Percentiles rank a stretch among this genome's conserved stretches.
Evolutionary conservation across 2,888 invertebrate species (phyloP).

Genomic region (Euzophera pinguis): DNA sequence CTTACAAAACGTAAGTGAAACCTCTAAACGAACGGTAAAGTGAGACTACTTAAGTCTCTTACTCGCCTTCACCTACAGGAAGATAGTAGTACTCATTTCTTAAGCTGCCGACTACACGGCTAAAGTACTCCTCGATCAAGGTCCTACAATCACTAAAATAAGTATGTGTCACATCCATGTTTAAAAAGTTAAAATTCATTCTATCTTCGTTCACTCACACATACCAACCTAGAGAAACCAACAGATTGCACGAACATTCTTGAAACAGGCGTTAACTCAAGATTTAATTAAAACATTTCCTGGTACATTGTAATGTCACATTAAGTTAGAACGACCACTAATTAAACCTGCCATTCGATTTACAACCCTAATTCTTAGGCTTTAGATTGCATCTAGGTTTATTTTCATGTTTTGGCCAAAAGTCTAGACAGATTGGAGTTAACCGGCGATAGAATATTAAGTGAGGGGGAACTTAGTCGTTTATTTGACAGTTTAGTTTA

Average conservation of each 20-base stretch:
- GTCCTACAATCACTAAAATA: too few species aligned
- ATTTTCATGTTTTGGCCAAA: neutral
- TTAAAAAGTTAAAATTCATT: too few species aligned
- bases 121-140: too few species aligned
- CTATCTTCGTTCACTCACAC: neutral
- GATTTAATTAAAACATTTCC: conserved; percentile 11
- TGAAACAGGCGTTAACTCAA: conserved; percentile 8
- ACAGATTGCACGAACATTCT: neutral
- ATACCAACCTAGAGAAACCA: neutral
- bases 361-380: neutral
- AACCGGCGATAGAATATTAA: conserved; percentile 30
- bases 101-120: too few species aligned
- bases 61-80: too few species aligned
- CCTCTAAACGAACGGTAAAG: too few species aligned
- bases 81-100: too few species aligned
- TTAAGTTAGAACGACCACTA: neutral
- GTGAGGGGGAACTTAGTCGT: conserved; percentile 17
- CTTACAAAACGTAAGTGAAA: too few species aligned
- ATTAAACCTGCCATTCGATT: neutral
- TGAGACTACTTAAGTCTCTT: too few species aligned
- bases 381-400: neutral
- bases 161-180: too few species aligned
- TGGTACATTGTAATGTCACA: conserved; percentile 2
- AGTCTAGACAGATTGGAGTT: conserved; percentile 15
- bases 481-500: conserved; percentile 14